Evolutionary conservation across 2,797 vertebrate genomes (phyloP).

Genomic region (Halcyon chelicuti): DNA sequence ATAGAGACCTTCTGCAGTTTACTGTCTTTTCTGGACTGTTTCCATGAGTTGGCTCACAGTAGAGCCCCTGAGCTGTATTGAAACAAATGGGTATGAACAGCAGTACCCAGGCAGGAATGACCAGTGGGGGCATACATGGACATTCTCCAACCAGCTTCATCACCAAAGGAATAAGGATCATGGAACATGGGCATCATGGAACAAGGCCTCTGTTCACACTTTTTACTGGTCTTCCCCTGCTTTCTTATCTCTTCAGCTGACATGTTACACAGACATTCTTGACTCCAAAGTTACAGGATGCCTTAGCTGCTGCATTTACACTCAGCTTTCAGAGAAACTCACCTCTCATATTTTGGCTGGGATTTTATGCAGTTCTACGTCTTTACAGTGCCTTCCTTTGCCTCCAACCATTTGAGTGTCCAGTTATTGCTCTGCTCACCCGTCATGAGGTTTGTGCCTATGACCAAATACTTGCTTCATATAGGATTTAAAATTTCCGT

Average conservation of each 20-base stretch:
- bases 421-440: not conserved
- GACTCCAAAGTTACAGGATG: not conserved
- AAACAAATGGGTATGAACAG: not conserved
- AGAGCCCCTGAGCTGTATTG: not conserved
- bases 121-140: not conserved
- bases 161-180: not conserved
- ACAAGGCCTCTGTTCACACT: not conserved
- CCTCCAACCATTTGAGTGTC: not conserved
- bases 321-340: not conserved
- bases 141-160: not conserved
- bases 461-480: not conserved
- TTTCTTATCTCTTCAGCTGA: constrained; percentile 1
- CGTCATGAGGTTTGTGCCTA: not conserved
- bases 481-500: not conserved
- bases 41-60: not conserved
- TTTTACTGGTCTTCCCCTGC: not conserved
- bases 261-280: not conserved
- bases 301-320: not conserved
- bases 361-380: not conserved
- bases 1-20: not conserved
- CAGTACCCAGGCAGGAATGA: not conserved
- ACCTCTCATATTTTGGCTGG: not conserved
- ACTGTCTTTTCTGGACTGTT: not conserved
- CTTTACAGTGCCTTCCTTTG: not conserved
- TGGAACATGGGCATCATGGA: not conserved